Conservation (phyloP, 1,140 invertebrate genomes). For the Drosophila willistoni region DNA sequence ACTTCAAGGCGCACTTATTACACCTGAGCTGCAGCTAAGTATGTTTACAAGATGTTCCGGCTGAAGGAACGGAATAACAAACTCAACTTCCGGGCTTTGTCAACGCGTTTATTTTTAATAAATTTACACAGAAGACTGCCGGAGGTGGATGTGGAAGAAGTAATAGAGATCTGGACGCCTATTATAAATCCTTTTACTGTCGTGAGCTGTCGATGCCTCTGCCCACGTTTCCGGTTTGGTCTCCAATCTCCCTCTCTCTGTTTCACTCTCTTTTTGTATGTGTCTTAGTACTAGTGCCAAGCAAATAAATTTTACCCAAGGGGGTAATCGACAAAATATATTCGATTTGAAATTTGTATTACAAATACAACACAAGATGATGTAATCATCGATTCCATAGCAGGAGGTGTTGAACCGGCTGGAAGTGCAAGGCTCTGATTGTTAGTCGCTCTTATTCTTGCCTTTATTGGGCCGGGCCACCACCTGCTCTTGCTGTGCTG, state of each 20-base stretch:
- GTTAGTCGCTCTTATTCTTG: slow-evolving; percentile 28
- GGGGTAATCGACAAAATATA: slow-evolving; percentile 82
- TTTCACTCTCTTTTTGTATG: not conserved
- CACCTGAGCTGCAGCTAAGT: slow-evolving; percentile 80
- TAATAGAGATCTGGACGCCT: slow-evolving; percentile 41
- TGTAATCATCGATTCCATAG: slow-evolving; percentile 74
- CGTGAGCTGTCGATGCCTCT: slow-evolving; percentile 42
- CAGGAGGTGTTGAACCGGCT: slow-evolving; percentile 11
- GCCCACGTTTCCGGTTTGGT: not conserved
- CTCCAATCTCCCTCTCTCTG: not conserved
- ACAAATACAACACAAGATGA: slow-evolving; percentile 67
- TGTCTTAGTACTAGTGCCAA: slow-evolving; percentile 59
- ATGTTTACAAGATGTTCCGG: slow-evolving; percentile 78
- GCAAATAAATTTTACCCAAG: slow-evolving; percentile 83
- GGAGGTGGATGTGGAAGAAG: not conserved
- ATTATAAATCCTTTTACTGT: slow-evolving; percentile 83
- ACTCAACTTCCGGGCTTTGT: slow-evolving; percentile 27
- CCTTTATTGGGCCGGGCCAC: slow-evolving; percentile 15
- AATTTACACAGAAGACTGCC: slow-evolving; percentile 59
- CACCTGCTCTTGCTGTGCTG: slow-evolving; percentile 51
- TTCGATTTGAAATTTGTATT: slow-evolving; percentile 81
- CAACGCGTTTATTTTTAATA: slow-evolving; percentile 69
- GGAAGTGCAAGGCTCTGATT: slow-evolving; percentile 57
- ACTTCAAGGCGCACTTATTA: slow-evolving; percentile 77
- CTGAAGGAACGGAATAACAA: slow-evolving; percentile 43